phyloP scores from a whole-genome alignment of 2,113 vertebrate species.

The Mobula hypostoma region DNA sequence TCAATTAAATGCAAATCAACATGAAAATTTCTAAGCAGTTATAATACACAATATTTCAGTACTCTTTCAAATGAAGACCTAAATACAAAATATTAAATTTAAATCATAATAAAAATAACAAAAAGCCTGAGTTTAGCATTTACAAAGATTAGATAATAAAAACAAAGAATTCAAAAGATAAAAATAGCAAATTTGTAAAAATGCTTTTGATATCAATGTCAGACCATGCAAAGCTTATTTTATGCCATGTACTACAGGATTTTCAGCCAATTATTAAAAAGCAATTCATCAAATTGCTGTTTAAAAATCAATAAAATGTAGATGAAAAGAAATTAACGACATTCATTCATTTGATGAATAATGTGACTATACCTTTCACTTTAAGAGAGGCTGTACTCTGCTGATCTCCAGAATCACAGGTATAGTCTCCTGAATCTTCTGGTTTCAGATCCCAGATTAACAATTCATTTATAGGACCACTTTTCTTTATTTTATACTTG shows the following conservation, averaged over 20 bases:
- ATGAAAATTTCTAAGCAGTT: neutral
- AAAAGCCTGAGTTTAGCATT: neutral
- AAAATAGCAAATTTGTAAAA: neutral
- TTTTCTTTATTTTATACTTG: conserved; percentile 60
- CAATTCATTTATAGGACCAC: conserved; percentile 59
- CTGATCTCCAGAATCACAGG: conserved; percentile 60
- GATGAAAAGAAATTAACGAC: too few species aligned
- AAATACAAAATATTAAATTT: neutral
- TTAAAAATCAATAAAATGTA: neutral
- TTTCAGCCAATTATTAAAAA: neutral
- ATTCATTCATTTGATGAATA: neutral
- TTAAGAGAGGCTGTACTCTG: conserved; percentile 64
- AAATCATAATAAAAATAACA: neutral
- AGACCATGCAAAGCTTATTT: too few species aligned
- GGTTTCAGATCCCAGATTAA: conserved; percentile 55
- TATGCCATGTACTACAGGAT: neutral
- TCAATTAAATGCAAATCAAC: neutral
- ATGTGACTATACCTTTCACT: conserved; percentile 59
- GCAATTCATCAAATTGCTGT: neutral
- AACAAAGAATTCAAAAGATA: neutral
- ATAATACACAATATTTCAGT: neutral
- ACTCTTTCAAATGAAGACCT: neutral
- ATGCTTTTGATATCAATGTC: neutral
- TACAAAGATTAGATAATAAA: neutral
- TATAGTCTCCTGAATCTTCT: conserved; percentile 63